Evolutionary conservation across 2,888 invertebrate genomes (phyloP).

Genomic region (Carcina quercana): DNA sequence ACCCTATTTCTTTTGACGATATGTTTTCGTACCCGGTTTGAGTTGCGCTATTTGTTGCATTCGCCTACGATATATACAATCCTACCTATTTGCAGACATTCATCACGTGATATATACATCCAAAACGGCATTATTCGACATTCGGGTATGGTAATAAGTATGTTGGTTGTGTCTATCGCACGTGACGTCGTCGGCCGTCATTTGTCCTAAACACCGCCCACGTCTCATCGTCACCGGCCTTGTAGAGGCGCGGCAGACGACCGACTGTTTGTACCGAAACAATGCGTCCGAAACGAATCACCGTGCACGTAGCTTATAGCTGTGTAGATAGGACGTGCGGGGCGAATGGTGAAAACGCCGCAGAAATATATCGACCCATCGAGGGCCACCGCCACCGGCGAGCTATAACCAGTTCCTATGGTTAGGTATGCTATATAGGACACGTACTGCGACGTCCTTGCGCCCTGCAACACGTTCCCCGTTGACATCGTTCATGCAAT

Average conservation of each 20-base stretch:
- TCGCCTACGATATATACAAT: constrained; percentile 29
- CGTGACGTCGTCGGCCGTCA: constrained; percentile 6
- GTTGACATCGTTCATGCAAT: constrained; percentile 24
- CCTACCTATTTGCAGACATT: constrained; percentile 32
- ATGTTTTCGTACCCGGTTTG: constrained; percentile 8
- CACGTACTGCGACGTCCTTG: constrained; percentile 43
- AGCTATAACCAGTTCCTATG: constrained; percentile 16
- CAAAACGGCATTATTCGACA: constrained; percentile 5
- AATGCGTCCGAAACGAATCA: constrained; percentile 25
- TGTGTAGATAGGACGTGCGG: constrained; percentile 17
- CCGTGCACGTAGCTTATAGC: constrained; percentile 13
- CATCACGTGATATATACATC: constrained; percentile 16
- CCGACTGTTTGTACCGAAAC: constrained; percentile 22
- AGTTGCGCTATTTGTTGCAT: no score
- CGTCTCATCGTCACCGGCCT: constrained; percentile 25
- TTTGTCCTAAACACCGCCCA: constrained; percentile 25
- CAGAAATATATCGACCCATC: constrained; percentile 69
- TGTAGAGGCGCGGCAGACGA: constrained; percentile 25
- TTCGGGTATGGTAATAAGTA: constrained; percentile 9
- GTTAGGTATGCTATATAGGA: constrained; percentile 38
- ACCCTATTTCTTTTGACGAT: constrained; percentile 7
- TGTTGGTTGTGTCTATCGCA: constrained; percentile 17
- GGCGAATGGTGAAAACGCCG: constrained; percentile 54
- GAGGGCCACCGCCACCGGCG: constrained; percentile 40
- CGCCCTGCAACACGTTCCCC: constrained; percentile 33